Evolutionary conservation across 2,888 invertebrate genomes (phyloP), one percentile per base, ranked within the genome.

Genomic region (Litoditis marina): DNA sequence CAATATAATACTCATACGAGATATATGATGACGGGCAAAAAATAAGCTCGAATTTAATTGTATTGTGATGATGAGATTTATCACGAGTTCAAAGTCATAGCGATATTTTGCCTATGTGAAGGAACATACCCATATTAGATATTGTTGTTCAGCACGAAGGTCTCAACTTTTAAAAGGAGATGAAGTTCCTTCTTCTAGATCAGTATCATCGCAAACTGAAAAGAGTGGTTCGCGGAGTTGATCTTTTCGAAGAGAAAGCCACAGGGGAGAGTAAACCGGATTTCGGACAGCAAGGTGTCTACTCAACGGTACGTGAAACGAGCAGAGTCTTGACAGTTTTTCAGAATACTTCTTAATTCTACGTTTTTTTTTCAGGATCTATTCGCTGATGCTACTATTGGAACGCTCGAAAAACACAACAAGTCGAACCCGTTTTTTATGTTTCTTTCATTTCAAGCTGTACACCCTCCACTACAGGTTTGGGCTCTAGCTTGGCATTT

Each of bases 371-470:
- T n/a, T 52, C 46, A 79, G 79, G 71, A 79, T 49, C 54, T 79
- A 0, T 79, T 80, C 64, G 70, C 74, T 2, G 73, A 76, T 28
- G 74, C 74, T 25, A 67, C 79, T 1, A 76, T 77, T 47, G 72
- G 72, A 49, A 68, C 74, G 0, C 46, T 79, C 7, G 68, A 69
- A 19, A 60, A 64, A 25, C 76, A 76, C 51, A 63, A 73, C 62
- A 57, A 54, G 3, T 58, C 69, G 8, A 61, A 77, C 19, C 76
- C 83, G 47, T 81, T 83, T 58, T 83, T 83, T 57, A 65, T 82
- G 68, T 82, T 80, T 56, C 63, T 83, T 16, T 76, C 82, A 32
- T 80, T 77, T 65, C 83, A 83, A 69, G 71, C 80, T n/a, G 80
- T 80, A 7, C 83, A 83, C 65, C 76, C 80, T 11, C 83, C 83